phyloP scores from a whole-genome alignment of 2,797 vertebrate genomes.

The Macropodus opercularis region DNA sequence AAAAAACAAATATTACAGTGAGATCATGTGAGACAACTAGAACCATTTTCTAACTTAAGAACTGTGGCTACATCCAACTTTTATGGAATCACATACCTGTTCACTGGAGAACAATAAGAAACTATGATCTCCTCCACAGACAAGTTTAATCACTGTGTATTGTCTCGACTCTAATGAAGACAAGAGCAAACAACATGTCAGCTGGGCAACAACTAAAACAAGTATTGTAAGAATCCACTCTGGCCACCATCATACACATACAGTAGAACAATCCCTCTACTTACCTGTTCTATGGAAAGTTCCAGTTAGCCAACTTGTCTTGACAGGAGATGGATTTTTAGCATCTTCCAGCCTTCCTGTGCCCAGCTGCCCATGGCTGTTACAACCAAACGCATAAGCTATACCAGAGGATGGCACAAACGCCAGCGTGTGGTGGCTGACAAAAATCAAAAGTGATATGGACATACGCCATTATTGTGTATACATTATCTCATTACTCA shows the following conservation, averaged over 20 bases:
- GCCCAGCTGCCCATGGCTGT: slow-evolving; percentile 91
- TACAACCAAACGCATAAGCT: slow-evolving; percentile 95
- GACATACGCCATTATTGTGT: too few species aligned
- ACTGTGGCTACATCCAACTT: not conserved
- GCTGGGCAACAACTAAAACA: not conserved
- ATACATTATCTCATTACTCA: too few species aligned
- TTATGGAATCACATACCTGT: slow-evolving; percentile 80
- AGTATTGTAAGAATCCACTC: not conserved
- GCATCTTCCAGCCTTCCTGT: slow-evolving; percentile 86
- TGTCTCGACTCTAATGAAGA: slow-evolving; percentile 78
- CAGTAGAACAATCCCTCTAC: not conserved
- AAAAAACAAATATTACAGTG: not conserved
- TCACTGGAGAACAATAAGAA: slow-evolving; percentile 90
- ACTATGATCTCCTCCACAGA: slow-evolving; percentile 94
- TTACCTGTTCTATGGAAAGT: slow-evolving; percentile 76
- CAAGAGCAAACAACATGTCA: slow-evolving; percentile 7
- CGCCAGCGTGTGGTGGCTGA: slow-evolving; percentile 93
- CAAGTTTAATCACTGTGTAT: slow-evolving; percentile 88
- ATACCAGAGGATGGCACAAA: slow-evolving; percentile 93
- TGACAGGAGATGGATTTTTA: slow-evolving; percentile 88
- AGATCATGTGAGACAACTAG: not conserved
- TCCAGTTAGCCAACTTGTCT: slow-evolving; percentile 82
- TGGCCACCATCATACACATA: not conserved
- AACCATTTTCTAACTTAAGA: not conserved
- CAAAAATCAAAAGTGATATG: not conserved